Percentiles rank a stretch among this genome's conserved stretches.
These are phyloP conservation scores for Hoplodrina blanda DNA, from an alignment of 2,888 invertebrate genomes.

Conservation along the genomic window DNA sequence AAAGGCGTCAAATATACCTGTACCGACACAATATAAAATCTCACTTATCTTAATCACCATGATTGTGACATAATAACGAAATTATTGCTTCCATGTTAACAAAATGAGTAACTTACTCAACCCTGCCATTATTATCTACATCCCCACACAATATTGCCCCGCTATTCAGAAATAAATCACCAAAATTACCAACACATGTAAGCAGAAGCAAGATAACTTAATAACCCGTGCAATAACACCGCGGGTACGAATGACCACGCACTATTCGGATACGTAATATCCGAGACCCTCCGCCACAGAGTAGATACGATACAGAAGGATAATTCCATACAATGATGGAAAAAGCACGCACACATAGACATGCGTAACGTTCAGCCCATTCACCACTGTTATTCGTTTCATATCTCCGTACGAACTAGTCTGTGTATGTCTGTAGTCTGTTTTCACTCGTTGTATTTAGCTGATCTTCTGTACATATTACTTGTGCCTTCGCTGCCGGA, in stretches of 20 bases:
- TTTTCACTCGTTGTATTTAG: background rate
- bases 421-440: background rate
- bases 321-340: background rate
- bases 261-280: conserved; percentile 64
- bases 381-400: background rate
- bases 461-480: background rate
- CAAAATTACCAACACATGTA: conserved; percentile 59
- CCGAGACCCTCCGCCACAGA: conserved; percentile 46
- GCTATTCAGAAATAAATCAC: conserved; percentile 51
- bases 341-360: too few relatives aligned
- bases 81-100: background rate
- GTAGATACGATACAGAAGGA: background rate
- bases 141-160: conserved; percentile 30
- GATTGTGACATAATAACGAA: background rate
- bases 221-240: conserved; percentile 62
- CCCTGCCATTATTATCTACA: conserved; percentile 12
- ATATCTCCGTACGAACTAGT: background rate
- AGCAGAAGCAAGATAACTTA: conserved; percentile 63
- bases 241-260: conserved; percentile 64
- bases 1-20: background rate
- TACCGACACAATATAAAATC: background rate
- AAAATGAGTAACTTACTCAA: background rate
- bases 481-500: conserved; percentile 38
- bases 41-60: background rate
- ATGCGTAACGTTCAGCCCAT: too few relatives aligned